phyloP scores from a whole-genome alignment of 2,797 vertebrate genomes.

The Manis crassicaudata region DNA sequence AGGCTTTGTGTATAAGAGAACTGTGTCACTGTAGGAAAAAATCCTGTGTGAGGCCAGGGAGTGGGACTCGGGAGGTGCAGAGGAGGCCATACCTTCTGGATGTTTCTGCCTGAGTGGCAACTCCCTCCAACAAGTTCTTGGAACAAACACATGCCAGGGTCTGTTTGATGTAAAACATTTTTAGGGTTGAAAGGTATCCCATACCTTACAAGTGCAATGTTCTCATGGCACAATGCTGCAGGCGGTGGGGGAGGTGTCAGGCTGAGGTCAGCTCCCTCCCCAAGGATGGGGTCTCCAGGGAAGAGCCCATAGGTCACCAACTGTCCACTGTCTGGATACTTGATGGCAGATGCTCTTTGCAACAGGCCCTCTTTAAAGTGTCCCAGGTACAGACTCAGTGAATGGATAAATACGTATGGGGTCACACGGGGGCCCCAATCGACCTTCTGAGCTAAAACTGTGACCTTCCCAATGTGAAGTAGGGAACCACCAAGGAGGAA shows the following conservation, averaged over 20 bases:
- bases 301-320: not conserved
- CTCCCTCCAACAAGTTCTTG: not conserved
- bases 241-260: not conserved
- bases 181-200: not conserved
- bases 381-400: not conserved
- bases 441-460: not conserved
- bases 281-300: not conserved
- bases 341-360: not conserved
- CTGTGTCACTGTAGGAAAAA: not conserved
- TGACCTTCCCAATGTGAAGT: not conserved
- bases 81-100: not conserved
- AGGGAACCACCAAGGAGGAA: not conserved
- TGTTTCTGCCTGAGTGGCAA: not conserved
- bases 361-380: not conserved
- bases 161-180: not conserved
- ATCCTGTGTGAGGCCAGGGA: not conserved
- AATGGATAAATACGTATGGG: not conserved
- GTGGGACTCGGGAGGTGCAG: not conserved
- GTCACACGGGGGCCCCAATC: not conserved
- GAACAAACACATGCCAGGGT: not conserved
- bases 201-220: not conserved
- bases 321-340: not conserved
- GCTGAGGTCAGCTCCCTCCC: not conserved
- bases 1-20: not conserved
- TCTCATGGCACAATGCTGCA: not conserved